Evolutionary conservation across 2,888 invertebrate genomes (phyloP).

Genomic region (Strigamia crassipes): DNA sequence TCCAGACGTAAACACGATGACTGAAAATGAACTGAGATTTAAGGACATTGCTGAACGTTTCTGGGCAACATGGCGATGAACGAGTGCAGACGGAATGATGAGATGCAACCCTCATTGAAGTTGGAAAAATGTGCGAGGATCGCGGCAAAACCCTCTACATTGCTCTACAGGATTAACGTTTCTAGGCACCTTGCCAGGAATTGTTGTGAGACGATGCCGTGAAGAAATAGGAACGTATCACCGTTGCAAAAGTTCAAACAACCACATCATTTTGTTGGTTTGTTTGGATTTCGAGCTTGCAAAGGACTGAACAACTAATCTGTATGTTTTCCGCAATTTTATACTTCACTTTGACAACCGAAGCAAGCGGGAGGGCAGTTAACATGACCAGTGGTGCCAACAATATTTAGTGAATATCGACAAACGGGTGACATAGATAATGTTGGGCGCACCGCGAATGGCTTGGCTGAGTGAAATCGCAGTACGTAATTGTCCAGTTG

Average conservation of each 20-base stretch:
- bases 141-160: background rate
- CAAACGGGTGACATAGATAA: too few relatives aligned
- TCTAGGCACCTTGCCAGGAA: slow-evolving; percentile 11
- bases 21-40: background rate
- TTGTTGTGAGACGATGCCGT: background rate
- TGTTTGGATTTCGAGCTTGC: too few relatives aligned
- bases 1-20: background rate
- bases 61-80: background rate
- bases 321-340: too few relatives aligned
- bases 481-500: too few relatives aligned
- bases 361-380: too few relatives aligned
- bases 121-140: background rate
- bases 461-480: too few relatives aligned
- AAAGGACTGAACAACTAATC: too few relatives aligned
- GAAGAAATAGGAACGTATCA: background rate
- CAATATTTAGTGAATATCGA: too few relatives aligned
- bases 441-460: too few relatives aligned
- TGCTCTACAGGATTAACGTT: background rate
- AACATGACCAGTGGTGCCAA: too few relatives aligned
- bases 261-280: background rate
- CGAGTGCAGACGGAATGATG: background rate
- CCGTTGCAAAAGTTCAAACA: background rate
- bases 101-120: background rate
- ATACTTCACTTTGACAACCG: too few relatives aligned
- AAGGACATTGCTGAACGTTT: background rate